phyloP scores from a whole-genome alignment of 1,140 invertebrate genomes.

The Hestina assimilis region DNA sequence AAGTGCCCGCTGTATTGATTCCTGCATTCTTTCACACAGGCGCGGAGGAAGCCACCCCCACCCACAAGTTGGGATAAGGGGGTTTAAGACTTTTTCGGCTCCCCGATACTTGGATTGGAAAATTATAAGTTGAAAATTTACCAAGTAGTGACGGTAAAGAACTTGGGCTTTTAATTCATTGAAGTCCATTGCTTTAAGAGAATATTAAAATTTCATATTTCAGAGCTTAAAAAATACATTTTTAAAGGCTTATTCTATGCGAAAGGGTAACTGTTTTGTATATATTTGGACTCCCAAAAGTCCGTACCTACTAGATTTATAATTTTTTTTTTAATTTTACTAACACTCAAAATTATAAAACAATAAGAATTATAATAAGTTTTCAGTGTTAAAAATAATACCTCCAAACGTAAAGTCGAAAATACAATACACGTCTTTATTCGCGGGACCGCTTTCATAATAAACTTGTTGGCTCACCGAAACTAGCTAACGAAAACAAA shows the following conservation, averaged over 20 bases:
- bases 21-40: slow-evolving; percentile 75
- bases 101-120: slow-evolving; percentile 16
- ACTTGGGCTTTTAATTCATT: neutral
- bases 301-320: too few relatives aligned
- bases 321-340: too few relatives aligned
- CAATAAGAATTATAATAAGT: too few relatives aligned
- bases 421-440: neutral
- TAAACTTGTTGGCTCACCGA: slow-evolving; percentile 44
- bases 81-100: slow-evolving; percentile 54
- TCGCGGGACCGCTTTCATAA: slow-evolving; percentile 22
- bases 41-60: slow-evolving; percentile 49
- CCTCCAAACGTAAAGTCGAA: too few relatives aligned
- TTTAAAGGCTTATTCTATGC: too few relatives aligned
- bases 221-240: too few relatives aligned
- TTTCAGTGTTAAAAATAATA: too few relatives aligned
- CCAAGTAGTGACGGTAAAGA: neutral
- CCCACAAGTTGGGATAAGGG: slow-evolving; percentile 47
- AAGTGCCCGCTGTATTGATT: slow-evolving; percentile 71
- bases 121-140: slow-evolving; percentile 2
- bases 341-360: too few relatives aligned
- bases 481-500: slow-evolving; percentile 64
- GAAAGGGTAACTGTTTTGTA: too few relatives aligned
- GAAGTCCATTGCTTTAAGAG: neutral
- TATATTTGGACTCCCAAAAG: too few relatives aligned
- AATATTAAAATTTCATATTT: too few relatives aligned